These are phyloP conservation scores for Nasonia giraulti DNA, from an alignment of 1,140 invertebrate species.

Conservation along the genomic window DNA sequence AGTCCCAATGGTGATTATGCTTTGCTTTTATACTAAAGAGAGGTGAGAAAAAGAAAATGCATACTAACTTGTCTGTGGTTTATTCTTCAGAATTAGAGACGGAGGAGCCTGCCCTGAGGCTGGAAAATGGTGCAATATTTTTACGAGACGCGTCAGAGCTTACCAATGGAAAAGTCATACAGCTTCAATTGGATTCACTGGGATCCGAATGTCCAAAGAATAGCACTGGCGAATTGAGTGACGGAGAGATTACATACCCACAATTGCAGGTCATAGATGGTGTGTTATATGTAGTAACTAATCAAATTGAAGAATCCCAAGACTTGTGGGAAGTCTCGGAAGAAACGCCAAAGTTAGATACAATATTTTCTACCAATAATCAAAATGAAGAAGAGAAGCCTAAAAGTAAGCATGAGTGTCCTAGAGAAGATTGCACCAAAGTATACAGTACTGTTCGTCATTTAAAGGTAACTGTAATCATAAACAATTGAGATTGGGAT, in stretches of 20 bases:
- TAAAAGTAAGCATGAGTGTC: constrained; percentile 68
- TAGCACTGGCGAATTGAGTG: constrained; percentile 50
- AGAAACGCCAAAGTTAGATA: constrained; percentile 60
- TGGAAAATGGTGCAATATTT: constrained; percentile 62
- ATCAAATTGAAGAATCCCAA: constrained; percentile 57
- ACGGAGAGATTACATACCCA: constrained; percentile 57
- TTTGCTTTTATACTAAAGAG: not conserved
- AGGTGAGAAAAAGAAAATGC: not conserved
- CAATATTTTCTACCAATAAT: constrained; percentile 60
- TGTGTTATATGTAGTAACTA: constrained; percentile 64
- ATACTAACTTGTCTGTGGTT: not conserved
- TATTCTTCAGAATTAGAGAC: constrained; percentile 54
- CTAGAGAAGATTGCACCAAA: constrained; percentile 74
- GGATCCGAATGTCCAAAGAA: constrained; percentile 54
- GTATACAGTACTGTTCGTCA: constrained; percentile 77
- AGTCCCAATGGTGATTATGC: constrained; percentile 56
- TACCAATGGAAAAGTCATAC: constrained; percentile 62
- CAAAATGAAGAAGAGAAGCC: constrained; percentile 54
- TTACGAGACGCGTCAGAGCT: constrained; percentile 57
- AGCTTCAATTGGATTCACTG: constrained; percentile 61
- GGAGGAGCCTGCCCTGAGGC: constrained; percentile 52
- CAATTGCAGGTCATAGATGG: constrained; percentile 65
- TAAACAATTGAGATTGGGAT: not conserved
- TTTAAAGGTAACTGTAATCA: constrained; percentile 70
- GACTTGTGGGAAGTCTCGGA: constrained; percentile 62